Percentiles rank a stretch among this genome's conserved stretches.
These are phyloP conservation scores for Hybognathus amarus DNA, from an alignment of 2,797 vertebrate species.

Conservation along the genomic window DNA sequence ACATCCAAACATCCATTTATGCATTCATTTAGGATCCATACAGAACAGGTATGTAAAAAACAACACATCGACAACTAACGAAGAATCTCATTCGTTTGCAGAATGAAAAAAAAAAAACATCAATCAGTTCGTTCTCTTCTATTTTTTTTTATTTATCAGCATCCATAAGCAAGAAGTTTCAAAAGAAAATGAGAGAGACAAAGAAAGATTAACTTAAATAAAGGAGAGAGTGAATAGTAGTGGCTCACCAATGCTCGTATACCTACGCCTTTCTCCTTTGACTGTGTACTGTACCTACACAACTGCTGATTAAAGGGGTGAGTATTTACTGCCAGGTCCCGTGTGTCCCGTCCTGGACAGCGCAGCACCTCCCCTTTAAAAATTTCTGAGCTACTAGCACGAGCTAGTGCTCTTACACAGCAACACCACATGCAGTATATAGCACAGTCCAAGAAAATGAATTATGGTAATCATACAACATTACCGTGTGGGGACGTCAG, in stretches of 20 bases:
- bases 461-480: conserved; percentile 59
- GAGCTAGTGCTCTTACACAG: conserved; percentile 61
- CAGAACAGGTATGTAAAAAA: conserved; percentile 59
- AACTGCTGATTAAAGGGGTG: conserved; percentile 99
- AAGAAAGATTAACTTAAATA: conserved; percentile 83
- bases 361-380: conserved; percentile 65
- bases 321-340: conserved; percentile 99
- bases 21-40: conserved; percentile 54
- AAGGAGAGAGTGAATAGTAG: conserved; percentile 97
- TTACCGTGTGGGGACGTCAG: conserved; percentile 61
- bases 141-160: conserved; percentile 68
- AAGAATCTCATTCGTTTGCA: conserved; percentile 59
- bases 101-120: conserved; percentile 62
- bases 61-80: conserved; percentile 71
- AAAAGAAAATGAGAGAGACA: conserved; percentile 64
- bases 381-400: conserved; percentile 60
- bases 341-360: conserved; percentile 89
- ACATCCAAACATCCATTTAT: conserved; percentile 37
- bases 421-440: conserved; percentile 63
- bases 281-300: conserved; percentile 92
- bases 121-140: conserved; percentile 54
- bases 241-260: conserved; percentile 99
- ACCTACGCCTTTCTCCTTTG: conserved; percentile 96
- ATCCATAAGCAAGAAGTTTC: conserved; percentile 86
- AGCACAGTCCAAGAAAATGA: conserved; percentile 58